Base-by-base conservation (phyloP, 2,113 vertebrate genomes). In the Pampusana beccarii region DNA sequence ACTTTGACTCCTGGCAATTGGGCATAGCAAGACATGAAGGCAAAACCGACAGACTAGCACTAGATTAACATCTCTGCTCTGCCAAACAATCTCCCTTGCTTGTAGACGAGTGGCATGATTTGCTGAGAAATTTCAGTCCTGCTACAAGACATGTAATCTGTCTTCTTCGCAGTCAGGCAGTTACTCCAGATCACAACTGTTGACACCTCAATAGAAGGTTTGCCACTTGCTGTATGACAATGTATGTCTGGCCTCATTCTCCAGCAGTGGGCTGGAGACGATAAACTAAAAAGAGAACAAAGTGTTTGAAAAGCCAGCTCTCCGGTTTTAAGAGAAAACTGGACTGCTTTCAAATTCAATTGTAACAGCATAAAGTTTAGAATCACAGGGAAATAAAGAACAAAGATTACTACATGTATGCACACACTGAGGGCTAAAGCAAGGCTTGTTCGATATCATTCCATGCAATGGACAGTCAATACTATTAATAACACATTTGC, bases 71-170 rank as follows among this genome's bases (percentile, higher is more conserved):
- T 6, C 34, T 69, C 36, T 91, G 29, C 36, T 80, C 62, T 65
- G 67, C 34, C 33, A 80, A 56, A 33, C 4, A 2, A 21, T 38
- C 38, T 75, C 33, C 16, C 17, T 29, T 44, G 19, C 23, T 58
- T 54, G 18, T 10, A 72, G 9, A 67, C 17, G 82, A 84, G 64
- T 4, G 2, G 28, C 36, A 36, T 6, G 12, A 80, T 74, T 74
- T 54, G 24, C 25, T 1, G 2, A 66, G 91, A 71, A 36, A 40
- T 33, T 42, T 28, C 28, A 62, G 33, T 78, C 66, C 38, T 51
- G 25, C 44, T 60, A 20, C 4, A 58, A 87, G 60, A 70, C 14
- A 44, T 0, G 0, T 46, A 66, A 70, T 4, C 25, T 3, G 1
- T 44, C 46, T 50, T 42, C 36, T 61, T 57, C 83, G 34, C 0